A percentile compares a stretch with the other conserved stretches of the same genome.
Evolutionary conservation across 2,113 vertebrate genomes (phyloP).

Genomic region (Hydrolagus affinis): DNA sequence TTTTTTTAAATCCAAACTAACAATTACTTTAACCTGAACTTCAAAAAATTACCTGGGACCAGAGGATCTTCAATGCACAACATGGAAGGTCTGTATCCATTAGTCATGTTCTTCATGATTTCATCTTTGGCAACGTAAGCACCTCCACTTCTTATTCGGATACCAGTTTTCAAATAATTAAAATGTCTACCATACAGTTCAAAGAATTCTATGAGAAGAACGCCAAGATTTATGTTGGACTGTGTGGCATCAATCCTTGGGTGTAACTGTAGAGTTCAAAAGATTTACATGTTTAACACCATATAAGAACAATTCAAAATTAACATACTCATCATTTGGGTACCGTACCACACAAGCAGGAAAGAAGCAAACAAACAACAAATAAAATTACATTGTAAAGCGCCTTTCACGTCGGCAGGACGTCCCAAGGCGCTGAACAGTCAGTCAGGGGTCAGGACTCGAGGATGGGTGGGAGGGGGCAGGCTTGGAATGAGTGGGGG

Average conservation of each 20-base stretch:
- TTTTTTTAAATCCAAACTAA: background rate
- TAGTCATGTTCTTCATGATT: conserved; percentile 33
- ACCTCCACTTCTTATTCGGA: conserved; percentile 34
- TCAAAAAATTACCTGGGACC: conserved; percentile 31
- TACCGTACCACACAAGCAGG: no score
- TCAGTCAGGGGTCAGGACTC: no score
- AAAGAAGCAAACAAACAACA: background rate
- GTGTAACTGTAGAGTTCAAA: conserved; percentile 27
- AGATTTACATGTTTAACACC: background rate
- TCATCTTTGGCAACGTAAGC: conserved; percentile 34
- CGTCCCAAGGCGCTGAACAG: no score
- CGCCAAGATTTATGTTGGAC: conserved; percentile 25
- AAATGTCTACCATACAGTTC: conserved; percentile 34
- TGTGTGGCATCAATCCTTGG: conserved; percentile 26
- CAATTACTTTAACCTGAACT: background rate
- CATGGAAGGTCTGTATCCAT: conserved; percentile 33
- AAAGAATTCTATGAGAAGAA: conserved; percentile 34
- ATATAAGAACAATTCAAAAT: background rate
- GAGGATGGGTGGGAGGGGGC: no score
- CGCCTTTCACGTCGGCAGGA: no score
- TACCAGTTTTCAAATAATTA: conserved; percentile 35
- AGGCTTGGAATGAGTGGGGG: no score
- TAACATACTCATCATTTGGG: no score
- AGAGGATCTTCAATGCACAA: conserved; percentile 34
- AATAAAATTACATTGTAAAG: no score